Evolutionary conservation across 2,888 invertebrate genomes (phyloP), one percentile per base, ranked within the genome.

Genomic region (Macaria notata): DNA sequence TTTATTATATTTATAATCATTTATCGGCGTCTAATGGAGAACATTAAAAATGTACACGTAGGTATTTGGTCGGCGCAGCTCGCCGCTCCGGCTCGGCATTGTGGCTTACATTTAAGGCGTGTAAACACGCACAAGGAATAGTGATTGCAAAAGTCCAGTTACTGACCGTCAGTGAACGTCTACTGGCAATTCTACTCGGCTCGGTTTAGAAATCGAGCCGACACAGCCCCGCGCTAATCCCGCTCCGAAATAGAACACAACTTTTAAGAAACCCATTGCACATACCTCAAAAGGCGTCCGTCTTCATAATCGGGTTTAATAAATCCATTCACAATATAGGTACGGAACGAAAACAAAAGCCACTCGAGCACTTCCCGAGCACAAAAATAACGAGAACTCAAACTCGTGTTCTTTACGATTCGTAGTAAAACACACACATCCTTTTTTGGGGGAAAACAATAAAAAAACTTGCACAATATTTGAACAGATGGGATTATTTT

Each of bases 71-170:
- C 41, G 41, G 8, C 38, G 38, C 19, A 19, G 19, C 33, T 41
- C 41, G 8, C 41, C 41, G 41, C 41, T 8, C 41, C 4, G 41
- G 41, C 41, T 36, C 41, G 85, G 84, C 71, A 72, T 68, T 73
- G 74, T 73, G 75, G 72, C 77, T 78, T 75, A 83, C 88, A 76
- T 83, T 81, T 84, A 88, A 79, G 88, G 89, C 77, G 78, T 71
- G 78, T 73, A 75, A 76, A 78, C 79, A 89, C 89, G 87, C 84
- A 72, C 75, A 79, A 72, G 79, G 90, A 88, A 89, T 90, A 84
- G 79, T 76, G 83, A 91, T 89, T 89, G 81, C 84, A 81, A 88
- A 88, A 90, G 90, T 90, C 88, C 90, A 81, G 90, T 90, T 89
- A 89, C 72, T 76, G 79, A 75, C 80, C 71, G 72, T 68, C 69